These are phyloP conservation scores for Cyaniris semiargus DNA, from an alignment of 2,888 invertebrate species.

Conservation along the genomic window DNA sequence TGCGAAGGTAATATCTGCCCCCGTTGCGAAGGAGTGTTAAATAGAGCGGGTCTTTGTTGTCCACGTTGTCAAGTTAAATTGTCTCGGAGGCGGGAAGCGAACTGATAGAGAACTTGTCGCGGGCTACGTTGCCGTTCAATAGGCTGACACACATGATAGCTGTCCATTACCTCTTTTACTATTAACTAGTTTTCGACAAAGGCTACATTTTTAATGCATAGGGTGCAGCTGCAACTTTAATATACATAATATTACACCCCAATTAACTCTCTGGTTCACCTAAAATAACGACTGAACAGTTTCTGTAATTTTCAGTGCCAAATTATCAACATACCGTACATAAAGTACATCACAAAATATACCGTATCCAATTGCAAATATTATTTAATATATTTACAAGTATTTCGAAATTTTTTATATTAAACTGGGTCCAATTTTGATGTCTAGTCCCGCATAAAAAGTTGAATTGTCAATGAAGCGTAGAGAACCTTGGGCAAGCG, in stretches of 20 bases:
- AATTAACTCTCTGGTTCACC: too few species aligned
- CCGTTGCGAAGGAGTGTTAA: constrained; percentile 61
- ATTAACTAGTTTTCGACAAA: constrained; percentile 26
- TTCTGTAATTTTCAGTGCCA: too few species aligned
- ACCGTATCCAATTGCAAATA: too few species aligned
- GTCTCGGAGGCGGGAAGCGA: constrained; percentile 75
- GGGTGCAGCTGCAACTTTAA: too few species aligned
- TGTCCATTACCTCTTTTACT: not conserved
- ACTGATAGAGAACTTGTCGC: constrained; percentile 76
- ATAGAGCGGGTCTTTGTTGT: constrained; percentile 72
- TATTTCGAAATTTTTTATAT: too few species aligned
- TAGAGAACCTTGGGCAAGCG: not conserved
- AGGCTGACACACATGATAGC: constrained; percentile 39
- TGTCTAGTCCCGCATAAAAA: not conserved
- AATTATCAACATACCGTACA: too few species aligned
- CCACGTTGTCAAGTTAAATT: constrained; percentile 78
- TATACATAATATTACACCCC: too few species aligned
- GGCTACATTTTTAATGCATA: not conserved
- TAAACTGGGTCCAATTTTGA: too few species aligned
- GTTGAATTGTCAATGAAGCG: not conserved
- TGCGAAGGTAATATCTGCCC: constrained; percentile 51
- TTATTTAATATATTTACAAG: too few species aligned
- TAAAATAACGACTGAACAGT: too few species aligned
- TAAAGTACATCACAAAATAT: too few species aligned
- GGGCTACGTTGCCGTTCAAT: constrained; percentile 72